A percentile compares a stretch with the other conserved stretches of the same genome.
These are phyloP conservation scores for Sebastes oblongus DNA, from an alignment of 2,797 vertebrate species.

Conservation along the genomic window DNA sequence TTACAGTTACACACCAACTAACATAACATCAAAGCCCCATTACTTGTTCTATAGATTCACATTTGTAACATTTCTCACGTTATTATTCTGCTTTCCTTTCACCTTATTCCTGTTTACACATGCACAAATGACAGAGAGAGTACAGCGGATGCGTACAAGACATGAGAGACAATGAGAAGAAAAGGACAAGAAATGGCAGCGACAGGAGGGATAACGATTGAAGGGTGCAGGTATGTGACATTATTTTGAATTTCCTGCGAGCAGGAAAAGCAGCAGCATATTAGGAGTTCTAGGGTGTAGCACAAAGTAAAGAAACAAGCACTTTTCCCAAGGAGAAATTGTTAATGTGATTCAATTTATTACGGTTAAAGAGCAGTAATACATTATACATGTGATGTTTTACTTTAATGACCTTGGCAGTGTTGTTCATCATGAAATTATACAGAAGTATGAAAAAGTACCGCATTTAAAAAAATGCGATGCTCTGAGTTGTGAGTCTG, in stretches of 20 bases:
- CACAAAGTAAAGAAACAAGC: slow-evolving; percentile 15
- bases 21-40: neutral
- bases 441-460: slow-evolving; percentile 49
- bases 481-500: slow-evolving; percentile 33
- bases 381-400: slow-evolving; percentile 49
- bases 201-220: slow-evolving; percentile 10
- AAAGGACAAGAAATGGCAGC: slow-evolving; percentile 23
- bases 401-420: slow-evolving; percentile 36
- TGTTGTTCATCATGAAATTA: slow-evolving; percentile 50
- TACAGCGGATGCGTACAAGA: slow-evolving; percentile 24
- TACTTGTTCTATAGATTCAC: neutral
- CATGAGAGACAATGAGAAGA: slow-evolving; percentile 25
- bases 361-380: slow-evolving; percentile 33
- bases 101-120: slow-evolving; percentile 25
- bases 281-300: neutral
- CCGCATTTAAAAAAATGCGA: slow-evolving; percentile 38
- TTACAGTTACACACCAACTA: slow-evolving; percentile 5
- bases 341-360: slow-evolving; percentile 46
- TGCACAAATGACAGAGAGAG: neutral
- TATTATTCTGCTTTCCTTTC: neutral
- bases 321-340: slow-evolving; percentile 13
- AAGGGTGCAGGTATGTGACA: neutral
- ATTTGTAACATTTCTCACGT: neutral
- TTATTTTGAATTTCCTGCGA: neutral
- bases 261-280: neutral